phyloP scores from a whole-genome alignment of 2,888 invertebrate genomes.

The Dryobota labecula region DNA sequence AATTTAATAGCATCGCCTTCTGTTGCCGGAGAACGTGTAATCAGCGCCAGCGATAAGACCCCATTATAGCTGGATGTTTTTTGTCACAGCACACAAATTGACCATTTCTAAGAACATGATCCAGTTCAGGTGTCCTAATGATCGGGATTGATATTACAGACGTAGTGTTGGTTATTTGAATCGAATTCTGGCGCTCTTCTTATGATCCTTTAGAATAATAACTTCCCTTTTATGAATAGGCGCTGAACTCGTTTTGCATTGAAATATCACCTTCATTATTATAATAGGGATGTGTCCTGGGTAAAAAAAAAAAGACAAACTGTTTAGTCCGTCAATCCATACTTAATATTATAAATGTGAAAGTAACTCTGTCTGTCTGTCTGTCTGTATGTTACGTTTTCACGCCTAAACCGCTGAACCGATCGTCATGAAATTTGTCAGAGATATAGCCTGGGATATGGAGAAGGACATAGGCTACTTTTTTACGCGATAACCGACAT shows the following conservation, averaged over 20 bases:
- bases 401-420: too few species aligned
- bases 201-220: constrained; percentile 39
- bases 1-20: constrained; percentile 89
- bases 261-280: constrained; percentile 17
- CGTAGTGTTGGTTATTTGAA: constrained; percentile 37
- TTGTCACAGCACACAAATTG: constrained; percentile 79
- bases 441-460: too few species aligned
- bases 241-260: constrained; percentile 21
- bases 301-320: too few species aligned
- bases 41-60: constrained; percentile 87
- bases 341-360: too few species aligned
- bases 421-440: too few species aligned
- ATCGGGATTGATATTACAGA: constrained; percentile 66
- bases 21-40: constrained; percentile 85
- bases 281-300: too few species aligned
- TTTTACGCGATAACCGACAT: too few species aligned
- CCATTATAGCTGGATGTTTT: constrained; percentile 80
- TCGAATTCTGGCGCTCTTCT: constrained; percentile 51
- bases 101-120: constrained; percentile 78
- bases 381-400: too few species aligned
- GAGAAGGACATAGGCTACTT: too few species aligned
- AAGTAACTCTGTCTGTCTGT: too few species aligned
- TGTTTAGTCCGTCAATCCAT: too few species aligned
- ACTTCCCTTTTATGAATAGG: constrained; percentile 31
- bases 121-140: constrained; percentile 70